Evolutionary conservation across 2,797 vertebrate genomes (phyloP), one percentile per base, ranked within the genome.

Genomic region (Myripristis jacobus): DNA sequence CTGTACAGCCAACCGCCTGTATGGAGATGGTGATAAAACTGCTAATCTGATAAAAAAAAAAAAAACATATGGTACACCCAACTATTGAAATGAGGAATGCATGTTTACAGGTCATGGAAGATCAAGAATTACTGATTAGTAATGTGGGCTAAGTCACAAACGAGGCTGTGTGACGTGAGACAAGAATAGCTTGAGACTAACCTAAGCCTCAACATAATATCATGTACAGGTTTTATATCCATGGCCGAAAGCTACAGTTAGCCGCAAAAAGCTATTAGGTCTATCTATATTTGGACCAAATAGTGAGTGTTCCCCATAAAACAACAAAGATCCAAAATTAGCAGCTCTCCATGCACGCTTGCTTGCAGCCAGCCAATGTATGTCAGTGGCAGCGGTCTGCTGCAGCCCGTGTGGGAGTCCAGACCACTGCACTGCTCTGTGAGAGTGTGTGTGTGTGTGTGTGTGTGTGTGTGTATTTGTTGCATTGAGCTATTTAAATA

Each of bases 371-470:
- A 59, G 68, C 46, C 41, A 66, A 66, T 75, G 16, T 24, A 19
- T 59, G 76, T 77, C 73, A 82, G 46, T 19, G 60, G 75, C 75
- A 65, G n/a, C 63, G 59, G 73, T 56, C 64, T 71, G 53, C 61
- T 61, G 66, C 60, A 70, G 54, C 19, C 63, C 53, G 27, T 44
- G 53, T 6, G 36, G 36, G 24, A 56, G 43, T 66, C 50, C 54
- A 65, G 12, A 44, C 31, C 31, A 50, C 9, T 51, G n/a, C 52
- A 44, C 75, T 68, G 54, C 52, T 68, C 59, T 21, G 36, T 56
- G 44, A 52, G 56, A 27, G 27, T 59, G 38, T 18, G 46, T 65
- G 50, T 52, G 22, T 24, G n/a, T 27, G 41, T 34, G 27, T 29
- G 27, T 29, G 27, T 29, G 27, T 29, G 27, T 29, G 27, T 29